Percentiles rank a stretch among this genome's conserved stretches.
These are phyloP conservation scores for Choristoneura fumiferana DNA, from an alignment of 1,140 invertebrate species.

Conservation along the genomic window DNA sequence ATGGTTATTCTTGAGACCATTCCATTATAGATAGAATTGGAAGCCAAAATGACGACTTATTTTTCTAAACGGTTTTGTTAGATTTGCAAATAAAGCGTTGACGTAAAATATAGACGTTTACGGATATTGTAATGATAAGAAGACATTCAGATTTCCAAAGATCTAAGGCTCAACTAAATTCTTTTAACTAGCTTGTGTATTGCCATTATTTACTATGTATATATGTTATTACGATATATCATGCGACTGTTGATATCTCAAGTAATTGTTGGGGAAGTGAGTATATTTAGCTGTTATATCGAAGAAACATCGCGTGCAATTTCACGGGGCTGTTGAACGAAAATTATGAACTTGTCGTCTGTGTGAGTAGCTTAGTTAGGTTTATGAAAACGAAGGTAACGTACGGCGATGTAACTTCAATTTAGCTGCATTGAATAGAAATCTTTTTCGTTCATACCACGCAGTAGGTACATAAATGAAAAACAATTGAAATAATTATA, in stretches of 20 bases:
- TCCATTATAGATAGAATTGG: constrained; percentile 72
- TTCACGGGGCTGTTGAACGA: constrained; percentile 23
- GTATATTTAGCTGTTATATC: constrained; percentile 17
- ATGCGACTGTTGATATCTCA: constrained; percentile 14
- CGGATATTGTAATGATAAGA: constrained; percentile 63
- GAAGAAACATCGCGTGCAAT: constrained; percentile 12
- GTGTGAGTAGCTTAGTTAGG: constrained; percentile 22
- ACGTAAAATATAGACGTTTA: constrained; percentile 70
- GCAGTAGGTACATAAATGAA: constrained; percentile 7
- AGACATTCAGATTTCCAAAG: constrained; percentile 74
- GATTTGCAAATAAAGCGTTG: constrained; percentile 68
- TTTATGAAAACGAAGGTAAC: constrained; percentile 10
- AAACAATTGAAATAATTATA: constrained; percentile 31
- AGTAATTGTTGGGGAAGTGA: constrained; percentile 7
- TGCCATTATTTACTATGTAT: constrained; percentile 47
- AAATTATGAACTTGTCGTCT: constrained; percentile 48
- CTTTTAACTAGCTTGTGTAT: constrained; percentile 60
- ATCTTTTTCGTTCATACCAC: constrained; percentile 5
- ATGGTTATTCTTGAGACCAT: constrained; percentile 72
- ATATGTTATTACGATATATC: constrained; percentile 29
- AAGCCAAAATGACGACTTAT: constrained; percentile 77
- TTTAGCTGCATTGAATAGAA: constrained; percentile 8
- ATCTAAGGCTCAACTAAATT: constrained; percentile 73
- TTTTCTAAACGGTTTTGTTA: constrained; percentile 77
- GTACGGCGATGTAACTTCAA: constrained; percentile 13